Percentiles rank a stretch among this genome's conserved stretches.
phyloP scores from a whole-genome alignment of 2,113 vertebrate species.

The Stigmatopora nigra region DNA sequence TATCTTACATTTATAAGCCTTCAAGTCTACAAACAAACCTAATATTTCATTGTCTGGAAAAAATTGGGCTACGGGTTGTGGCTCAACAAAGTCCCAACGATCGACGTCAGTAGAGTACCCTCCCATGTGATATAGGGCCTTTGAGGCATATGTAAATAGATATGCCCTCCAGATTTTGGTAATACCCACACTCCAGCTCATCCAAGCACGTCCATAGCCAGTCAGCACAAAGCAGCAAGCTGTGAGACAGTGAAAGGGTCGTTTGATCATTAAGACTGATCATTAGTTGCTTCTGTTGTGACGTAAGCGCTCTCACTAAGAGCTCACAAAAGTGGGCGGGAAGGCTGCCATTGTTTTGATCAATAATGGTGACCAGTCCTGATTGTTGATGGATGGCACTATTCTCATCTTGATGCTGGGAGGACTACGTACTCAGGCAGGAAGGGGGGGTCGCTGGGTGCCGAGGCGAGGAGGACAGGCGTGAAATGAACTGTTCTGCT shows the following conservation, averaged over 20 bases:
- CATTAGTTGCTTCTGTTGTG: conserved; percentile 64
- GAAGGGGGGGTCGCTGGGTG: conserved; percentile 32
- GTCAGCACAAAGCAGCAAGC: conserved; percentile 58
- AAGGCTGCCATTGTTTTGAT: conserved; percentile 46
- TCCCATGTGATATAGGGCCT: no score
- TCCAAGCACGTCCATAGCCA: conserved; percentile 48
- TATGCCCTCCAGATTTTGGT: conserved; percentile 36
- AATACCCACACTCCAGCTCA: conserved; percentile 47
- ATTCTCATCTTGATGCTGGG: conserved; percentile 49
- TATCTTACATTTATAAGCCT: no score
- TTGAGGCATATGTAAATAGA: background rate
- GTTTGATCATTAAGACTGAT: conserved; percentile 65
- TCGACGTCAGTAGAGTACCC: no score
- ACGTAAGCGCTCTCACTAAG: conserved; percentile 46
- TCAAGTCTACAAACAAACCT: no score
- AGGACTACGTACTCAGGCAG: conserved; percentile 9
- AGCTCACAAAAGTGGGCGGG: conserved; percentile 24
- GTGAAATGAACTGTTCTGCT: conserved; percentile 99
- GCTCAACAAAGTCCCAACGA: no score
- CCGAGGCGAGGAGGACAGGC: conserved; percentile 92
- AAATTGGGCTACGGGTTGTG: no score
- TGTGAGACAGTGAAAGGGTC: conserved; percentile 48
- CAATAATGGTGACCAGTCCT: conserved; percentile 59
- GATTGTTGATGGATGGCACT: conserved; percentile 73
- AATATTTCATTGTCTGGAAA: no score